Conservation (phyloP, 2,888 invertebrate species). For the Phrixothrix hirtus region DNA sequence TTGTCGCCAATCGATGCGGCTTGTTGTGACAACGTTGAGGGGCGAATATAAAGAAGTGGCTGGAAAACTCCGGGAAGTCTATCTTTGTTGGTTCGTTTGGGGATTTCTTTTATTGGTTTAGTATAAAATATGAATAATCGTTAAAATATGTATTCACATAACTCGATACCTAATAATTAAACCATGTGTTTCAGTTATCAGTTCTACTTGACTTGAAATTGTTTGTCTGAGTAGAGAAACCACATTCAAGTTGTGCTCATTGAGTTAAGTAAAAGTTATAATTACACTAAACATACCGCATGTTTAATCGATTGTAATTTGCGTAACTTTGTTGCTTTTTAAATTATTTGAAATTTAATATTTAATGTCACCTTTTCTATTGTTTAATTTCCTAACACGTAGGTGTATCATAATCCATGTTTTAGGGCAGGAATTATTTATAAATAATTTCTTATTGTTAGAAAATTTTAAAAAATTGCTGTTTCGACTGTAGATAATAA, state of each 20-base stretch:
- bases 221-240: constrained; percentile 19
- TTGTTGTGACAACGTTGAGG: constrained; percentile 43
- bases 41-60: constrained; percentile 37
- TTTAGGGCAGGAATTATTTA: not conserved
- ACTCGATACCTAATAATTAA: constrained; percentile 13
- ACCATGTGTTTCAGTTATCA: constrained; percentile 10
- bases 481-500: too few species aligned
- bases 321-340: not conserved
- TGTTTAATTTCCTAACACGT: too few species aligned
- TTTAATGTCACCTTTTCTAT: constrained; percentile 8
- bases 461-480: too few species aligned
- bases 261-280: constrained; percentile 29
- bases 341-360: constrained; percentile 8
- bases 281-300: constrained; percentile 35
- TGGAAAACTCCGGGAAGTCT: constrained; percentile 11
- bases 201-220: constrained; percentile 13
- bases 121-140: too few species aligned
- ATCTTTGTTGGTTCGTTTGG: not conserved
- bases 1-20: constrained; percentile 48
- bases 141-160: too few species aligned
- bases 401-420: too few species aligned
- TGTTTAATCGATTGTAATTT: constrained; percentile 30
- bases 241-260: constrained; percentile 17
- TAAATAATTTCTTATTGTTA: too few species aligned
- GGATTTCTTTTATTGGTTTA: constrained; percentile 3